These are phyloP conservation scores for Mechanitis messenoides DNA, from an alignment of 2,888 invertebrate species.

Conservation along the genomic window DNA sequence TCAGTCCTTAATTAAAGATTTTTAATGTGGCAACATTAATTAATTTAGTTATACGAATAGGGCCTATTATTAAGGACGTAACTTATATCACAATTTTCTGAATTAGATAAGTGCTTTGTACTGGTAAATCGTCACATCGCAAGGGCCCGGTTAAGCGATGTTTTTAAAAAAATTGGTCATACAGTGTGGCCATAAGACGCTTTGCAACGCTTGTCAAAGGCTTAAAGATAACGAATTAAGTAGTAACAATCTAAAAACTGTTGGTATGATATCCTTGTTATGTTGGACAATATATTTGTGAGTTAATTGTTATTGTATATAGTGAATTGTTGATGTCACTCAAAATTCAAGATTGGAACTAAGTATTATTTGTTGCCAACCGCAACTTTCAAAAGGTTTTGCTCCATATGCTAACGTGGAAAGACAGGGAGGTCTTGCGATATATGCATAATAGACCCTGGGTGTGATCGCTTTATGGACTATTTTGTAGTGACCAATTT, in stretches of 20 bases:
- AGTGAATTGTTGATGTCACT: slow-evolving; percentile 20
- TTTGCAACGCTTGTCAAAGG: slow-evolving; percentile 9
- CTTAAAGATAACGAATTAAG: not conserved
- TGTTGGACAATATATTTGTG: slow-evolving; percentile 7
- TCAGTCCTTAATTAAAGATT: slow-evolving; percentile 40
- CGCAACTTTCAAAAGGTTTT: too few species aligned
- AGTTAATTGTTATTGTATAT: slow-evolving; percentile 28
- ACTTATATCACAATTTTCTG: slow-evolving; percentile 40
- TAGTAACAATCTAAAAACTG: slow-evolving; percentile 6
- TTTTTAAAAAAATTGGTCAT: slow-evolving; percentile 25
- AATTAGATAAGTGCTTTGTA: slow-evolving; percentile 45
- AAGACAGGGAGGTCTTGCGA: not conserved
- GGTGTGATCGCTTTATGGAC: slow-evolving; percentile 70
- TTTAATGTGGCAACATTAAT: slow-evolving; percentile 31
- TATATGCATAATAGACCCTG: slow-evolving; percentile 62
- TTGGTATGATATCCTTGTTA: slow-evolving; percentile 7
- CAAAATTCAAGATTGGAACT: slow-evolving; percentile 10
- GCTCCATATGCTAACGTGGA: too few species aligned
- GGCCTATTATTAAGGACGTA: slow-evolving; percentile 60
- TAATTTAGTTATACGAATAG: slow-evolving; percentile 36
- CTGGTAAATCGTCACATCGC: slow-evolving; percentile 44
- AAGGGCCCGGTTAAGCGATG: slow-evolving; percentile 29
- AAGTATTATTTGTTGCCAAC: too few species aligned
- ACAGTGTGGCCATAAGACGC: slow-evolving; percentile 13
- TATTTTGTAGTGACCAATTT: slow-evolving; percentile 77